These are phyloP conservation scores for Orchestes rusci DNA, from an alignment of 2,888 invertebrate genomes.

Conservation along the genomic window DNA sequence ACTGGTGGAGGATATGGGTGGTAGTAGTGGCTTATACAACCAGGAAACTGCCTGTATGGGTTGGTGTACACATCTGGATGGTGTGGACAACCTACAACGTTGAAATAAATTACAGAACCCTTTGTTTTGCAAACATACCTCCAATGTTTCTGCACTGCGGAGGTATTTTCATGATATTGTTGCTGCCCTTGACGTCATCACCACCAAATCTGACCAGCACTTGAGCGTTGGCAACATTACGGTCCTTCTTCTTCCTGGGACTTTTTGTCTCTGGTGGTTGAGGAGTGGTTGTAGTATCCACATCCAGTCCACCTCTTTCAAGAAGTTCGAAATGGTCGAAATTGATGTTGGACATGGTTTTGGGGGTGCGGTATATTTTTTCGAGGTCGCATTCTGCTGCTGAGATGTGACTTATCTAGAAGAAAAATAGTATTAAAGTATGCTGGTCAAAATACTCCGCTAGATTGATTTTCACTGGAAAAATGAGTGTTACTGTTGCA, in stretches of 20 bases:
- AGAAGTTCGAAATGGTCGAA: conserved; percentile 35
- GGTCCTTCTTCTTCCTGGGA: conserved; percentile 14
- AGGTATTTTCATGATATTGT: conserved; percentile 12
- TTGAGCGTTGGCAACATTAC: conserved; percentile 34
- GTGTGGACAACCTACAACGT: too few relatives aligned
- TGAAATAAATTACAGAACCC: too few relatives aligned
- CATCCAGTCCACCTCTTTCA: conserved; percentile 24
- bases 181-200: conserved; percentile 24
- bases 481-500: too few relatives aligned
- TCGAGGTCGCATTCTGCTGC: too few relatives aligned
- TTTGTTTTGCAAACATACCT: neutral
- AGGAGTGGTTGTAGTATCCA: conserved; percentile 7
- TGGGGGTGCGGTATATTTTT: conserved; percentile 33
- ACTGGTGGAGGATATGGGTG: conserved; percentile 26
- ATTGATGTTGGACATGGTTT: conserved; percentile 30
- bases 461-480: too few relatives aligned
- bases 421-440: too few relatives aligned
- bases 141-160: conserved; percentile 11
- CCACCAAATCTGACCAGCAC: conserved; percentile 33
- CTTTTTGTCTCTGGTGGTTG: neutral
- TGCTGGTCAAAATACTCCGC: too few relatives aligned
- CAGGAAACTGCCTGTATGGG: conserved; percentile 4
- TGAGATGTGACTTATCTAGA: too few relatives aligned
- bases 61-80: conserved; percentile 7
- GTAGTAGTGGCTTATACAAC: conserved; percentile 17